phyloP scores from a whole-genome alignment of 2,888 invertebrate genomes.

The Toxonevra muliebris region DNA sequence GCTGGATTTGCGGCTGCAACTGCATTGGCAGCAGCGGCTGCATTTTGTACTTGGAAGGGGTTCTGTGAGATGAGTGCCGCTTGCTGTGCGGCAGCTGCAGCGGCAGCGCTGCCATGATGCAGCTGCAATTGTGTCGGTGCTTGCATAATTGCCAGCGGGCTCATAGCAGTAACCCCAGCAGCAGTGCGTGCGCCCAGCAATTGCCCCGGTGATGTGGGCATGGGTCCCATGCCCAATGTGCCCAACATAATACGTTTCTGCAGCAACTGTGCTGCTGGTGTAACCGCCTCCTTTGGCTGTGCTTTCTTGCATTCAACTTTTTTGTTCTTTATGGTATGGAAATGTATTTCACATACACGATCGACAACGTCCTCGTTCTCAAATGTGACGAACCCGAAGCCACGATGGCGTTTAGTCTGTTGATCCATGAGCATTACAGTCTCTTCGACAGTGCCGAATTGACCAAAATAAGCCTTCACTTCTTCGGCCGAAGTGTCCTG shows the following conservation, averaged over 20 bases:
- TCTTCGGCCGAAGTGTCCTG: constrained; percentile 92
- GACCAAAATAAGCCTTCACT: constrained; percentile 88
- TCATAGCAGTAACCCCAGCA: constrained; percentile 65
- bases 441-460: constrained; percentile 90
- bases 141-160: constrained; percentile 69
- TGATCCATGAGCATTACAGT: constrained; percentile 95
- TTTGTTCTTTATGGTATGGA: constrained; percentile 92
- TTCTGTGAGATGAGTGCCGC: constrained; percentile 66
- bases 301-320: constrained; percentile 92
- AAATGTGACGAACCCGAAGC: constrained; percentile 92
- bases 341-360: constrained; percentile 92
- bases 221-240: constrained; percentile 70
- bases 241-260: constrained; percentile 78
- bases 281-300: constrained; percentile 89
- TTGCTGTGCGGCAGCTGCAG: constrained; percentile 60
- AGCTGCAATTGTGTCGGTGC: constrained; percentile 61
- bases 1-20: constrained; percentile 67
- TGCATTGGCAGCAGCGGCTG: constrained; percentile 69
- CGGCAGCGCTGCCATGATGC: constrained; percentile 59
- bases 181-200: constrained; percentile 64
- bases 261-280: constrained; percentile 74
- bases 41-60: constrained; percentile 68
- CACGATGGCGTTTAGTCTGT: constrained; percentile 89
- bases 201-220: constrained; percentile 70
- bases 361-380: constrained; percentile 92